Conservation (phyloP, 2,113 vertebrate species). For the Dicerorhinus sumatrensis region DNA sequence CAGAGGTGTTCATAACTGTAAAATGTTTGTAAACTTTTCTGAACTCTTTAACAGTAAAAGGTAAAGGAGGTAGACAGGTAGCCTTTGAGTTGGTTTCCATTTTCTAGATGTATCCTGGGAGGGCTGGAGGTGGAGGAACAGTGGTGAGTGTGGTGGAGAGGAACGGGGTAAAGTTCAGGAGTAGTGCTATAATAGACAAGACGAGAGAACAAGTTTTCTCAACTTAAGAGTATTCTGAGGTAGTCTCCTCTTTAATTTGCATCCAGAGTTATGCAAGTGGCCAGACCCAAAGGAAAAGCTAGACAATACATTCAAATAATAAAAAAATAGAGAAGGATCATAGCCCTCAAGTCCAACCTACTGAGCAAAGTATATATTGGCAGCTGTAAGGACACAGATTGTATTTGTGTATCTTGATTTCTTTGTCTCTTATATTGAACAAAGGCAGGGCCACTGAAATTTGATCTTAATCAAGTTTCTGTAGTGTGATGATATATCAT, state of each 20-base stretch:
- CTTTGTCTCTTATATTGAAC: not conserved
- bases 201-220: not conserved
- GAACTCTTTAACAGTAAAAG: not conserved
- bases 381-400: not conserved
- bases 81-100: not conserved
- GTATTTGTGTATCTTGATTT: no score
- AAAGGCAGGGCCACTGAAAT: not conserved
- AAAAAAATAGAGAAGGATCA: not conserved
- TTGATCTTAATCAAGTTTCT: slow-evolving; percentile 42
- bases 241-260: not conserved
- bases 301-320: not conserved
- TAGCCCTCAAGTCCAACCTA: not conserved
- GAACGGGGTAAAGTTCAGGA: not conserved
- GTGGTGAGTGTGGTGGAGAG: not conserved
- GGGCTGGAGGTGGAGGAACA: not conserved
- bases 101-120: not conserved
- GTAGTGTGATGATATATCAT: slow-evolving; percentile 21
- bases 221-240: not conserved
- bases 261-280: not conserved
- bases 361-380: not conserved
- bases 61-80: not conserved
- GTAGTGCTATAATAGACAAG: not conserved
- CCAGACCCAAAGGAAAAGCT: not conserved
- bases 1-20: not conserved
- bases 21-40: not conserved